phyloP scores from a whole-genome alignment of 1,140 invertebrate genomes.

The Bombus picipes region DNA sequence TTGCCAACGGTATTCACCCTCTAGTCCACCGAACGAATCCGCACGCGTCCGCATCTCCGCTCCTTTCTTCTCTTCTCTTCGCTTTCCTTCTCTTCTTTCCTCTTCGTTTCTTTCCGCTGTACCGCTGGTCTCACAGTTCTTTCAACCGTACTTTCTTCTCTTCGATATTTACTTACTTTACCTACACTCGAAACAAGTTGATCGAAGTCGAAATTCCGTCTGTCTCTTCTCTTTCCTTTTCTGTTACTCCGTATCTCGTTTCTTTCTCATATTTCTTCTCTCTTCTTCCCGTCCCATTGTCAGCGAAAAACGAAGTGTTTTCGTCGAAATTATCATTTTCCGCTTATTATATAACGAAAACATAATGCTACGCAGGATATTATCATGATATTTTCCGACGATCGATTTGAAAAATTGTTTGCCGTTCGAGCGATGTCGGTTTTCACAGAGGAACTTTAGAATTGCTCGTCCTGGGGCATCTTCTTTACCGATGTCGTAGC shows the following conservation, averaged over 20 bases:
- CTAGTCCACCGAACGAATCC: conserved; percentile 18
- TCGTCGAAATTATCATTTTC: no score
- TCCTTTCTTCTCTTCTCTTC: background rate
- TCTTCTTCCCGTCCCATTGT: no score
- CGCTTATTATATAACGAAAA: background rate
- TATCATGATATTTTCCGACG: background rate
- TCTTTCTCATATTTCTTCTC: background rate
- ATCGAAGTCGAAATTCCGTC: background rate
- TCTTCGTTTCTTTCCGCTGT: background rate
- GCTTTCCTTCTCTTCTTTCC: no score
- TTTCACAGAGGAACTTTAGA: background rate
- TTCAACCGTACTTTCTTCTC: background rate
- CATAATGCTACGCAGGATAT: background rate
- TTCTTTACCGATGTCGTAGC: conserved; percentile 2
- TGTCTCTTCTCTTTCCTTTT: background rate
- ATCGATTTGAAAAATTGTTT: background rate
- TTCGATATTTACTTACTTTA: background rate
- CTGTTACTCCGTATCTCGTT: background rate
- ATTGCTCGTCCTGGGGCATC: background rate
- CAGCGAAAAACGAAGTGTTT: background rate
- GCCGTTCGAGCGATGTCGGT: no score
- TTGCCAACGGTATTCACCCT: conserved; percentile 55
- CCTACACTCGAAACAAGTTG: background rate
- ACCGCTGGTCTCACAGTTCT: background rate
- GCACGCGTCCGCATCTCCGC: conserved; percentile 5